These are phyloP conservation scores for Thaleichthys pacificus DNA, from an alignment of 2,797 vertebrate genomes.

Conservation along the genomic window DNA sequence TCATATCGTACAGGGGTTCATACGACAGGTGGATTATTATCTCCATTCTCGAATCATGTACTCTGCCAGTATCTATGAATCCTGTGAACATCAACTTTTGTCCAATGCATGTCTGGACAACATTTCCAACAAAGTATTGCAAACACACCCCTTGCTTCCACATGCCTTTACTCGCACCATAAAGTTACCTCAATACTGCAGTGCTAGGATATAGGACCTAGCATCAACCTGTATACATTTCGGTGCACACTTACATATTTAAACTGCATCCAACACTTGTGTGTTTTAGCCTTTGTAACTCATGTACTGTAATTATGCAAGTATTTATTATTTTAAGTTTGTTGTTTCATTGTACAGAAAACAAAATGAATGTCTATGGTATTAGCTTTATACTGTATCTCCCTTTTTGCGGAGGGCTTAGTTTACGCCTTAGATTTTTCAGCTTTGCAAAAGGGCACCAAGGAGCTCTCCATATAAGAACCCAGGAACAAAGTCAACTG, in stretches of 20 bases:
- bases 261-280: slow-evolving; percentile 41
- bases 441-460: slow-evolving; percentile 55
- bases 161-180: slow-evolving; percentile 35
- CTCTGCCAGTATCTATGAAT: slow-evolving; percentile 33
- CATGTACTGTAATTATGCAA: slow-evolving; percentile 67
- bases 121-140: slow-evolving; percentile 18
- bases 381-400: slow-evolving; percentile 63
- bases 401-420: slow-evolving; percentile 35
- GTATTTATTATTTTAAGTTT: slow-evolving; percentile 59
- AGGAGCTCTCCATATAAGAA: slow-evolving; percentile 46
- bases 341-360: slow-evolving; percentile 49
- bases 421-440: slow-evolving; percentile 63
- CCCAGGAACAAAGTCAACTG: slow-evolving; percentile 3
- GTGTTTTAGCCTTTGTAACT: slow-evolving; percentile 44
- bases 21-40: slow-evolving; percentile 31
- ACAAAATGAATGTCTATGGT: slow-evolving; percentile 70
- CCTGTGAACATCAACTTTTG: slow-evolving; percentile 32
- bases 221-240: slow-evolving; percentile 40
- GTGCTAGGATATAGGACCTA: slow-evolving; percentile 39
- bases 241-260: slow-evolving; percentile 23
- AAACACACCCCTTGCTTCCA: background rate
- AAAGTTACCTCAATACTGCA: slow-evolving; percentile 60
- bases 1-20: slow-evolving; percentile 29
- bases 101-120: slow-evolving; percentile 52
- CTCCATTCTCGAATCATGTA: background rate